Conservation (phyloP, 2,888 invertebrate species). For the Cerastis leucographa region DNA sequence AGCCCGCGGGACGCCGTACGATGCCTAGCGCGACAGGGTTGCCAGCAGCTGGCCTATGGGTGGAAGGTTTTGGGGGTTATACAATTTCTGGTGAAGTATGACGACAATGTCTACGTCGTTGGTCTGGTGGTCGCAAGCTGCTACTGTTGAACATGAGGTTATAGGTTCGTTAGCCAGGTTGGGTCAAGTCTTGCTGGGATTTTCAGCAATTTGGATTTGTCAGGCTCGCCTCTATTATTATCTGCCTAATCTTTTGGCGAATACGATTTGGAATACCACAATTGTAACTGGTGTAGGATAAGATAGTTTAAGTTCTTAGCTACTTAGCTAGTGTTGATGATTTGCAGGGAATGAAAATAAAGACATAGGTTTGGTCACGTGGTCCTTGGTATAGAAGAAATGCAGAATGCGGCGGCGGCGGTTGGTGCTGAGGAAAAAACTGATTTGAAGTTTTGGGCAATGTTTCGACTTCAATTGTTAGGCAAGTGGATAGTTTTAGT, state of each 20-base stretch:
- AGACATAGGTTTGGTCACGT: not conserved
- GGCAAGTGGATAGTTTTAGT: not conserved
- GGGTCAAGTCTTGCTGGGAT: not conserved
- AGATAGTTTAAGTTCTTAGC: not conserved
- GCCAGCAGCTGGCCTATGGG: slow-evolving; percentile 17
- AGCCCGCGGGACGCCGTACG: slow-evolving; percentile 65
- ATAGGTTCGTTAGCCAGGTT: not conserved
- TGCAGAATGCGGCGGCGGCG: not conserved
- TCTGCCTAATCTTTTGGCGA: not conserved
- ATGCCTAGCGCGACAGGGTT: slow-evolving; percentile 48
- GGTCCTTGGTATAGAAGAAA: not conserved
- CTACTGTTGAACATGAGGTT: not conserved
- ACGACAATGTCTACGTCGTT: not conserved
- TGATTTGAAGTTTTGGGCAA: too few relatives aligned
- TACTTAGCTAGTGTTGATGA: not conserved
- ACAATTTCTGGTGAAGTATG: not conserved
- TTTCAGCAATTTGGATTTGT: not conserved
- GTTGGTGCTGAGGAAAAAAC: not conserved
- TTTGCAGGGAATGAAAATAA: not conserved
- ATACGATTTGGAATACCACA: not conserved
- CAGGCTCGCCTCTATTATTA: not conserved
- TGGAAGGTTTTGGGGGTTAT: slow-evolving; percentile 8
- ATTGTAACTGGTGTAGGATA: not conserved
- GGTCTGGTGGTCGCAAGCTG: not conserved
- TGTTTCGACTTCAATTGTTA: not conserved